phyloP scores from a whole-genome alignment of 2,113 vertebrate species.

The Noturus placidus region DNA sequence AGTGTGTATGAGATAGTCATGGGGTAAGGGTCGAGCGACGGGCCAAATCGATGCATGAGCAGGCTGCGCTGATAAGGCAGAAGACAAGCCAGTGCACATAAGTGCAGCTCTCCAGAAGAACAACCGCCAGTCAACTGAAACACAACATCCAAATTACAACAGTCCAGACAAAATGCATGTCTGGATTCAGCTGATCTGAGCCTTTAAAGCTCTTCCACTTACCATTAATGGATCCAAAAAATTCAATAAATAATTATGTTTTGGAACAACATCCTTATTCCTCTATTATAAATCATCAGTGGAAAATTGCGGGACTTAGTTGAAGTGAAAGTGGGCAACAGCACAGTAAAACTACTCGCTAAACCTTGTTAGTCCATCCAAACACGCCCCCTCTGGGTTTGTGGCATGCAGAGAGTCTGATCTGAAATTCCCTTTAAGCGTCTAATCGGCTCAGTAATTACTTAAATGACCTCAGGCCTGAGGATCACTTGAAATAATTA shows the following conservation, averaged over 20 bases:
- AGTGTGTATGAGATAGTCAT: slow-evolving; percentile 45
- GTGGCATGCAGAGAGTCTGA: slow-evolving; percentile 45
- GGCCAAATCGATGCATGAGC: slow-evolving; percentile 42
- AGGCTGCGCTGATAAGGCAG: slow-evolving; percentile 35
- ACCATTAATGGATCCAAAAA: slow-evolving; percentile 6
- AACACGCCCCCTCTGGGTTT: slow-evolving; percentile 48
- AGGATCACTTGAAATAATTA: slow-evolving; percentile 60
- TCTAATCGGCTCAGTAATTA: slow-evolving; percentile 63
- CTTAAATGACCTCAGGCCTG: slow-evolving; percentile 59
- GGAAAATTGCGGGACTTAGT: slow-evolving; percentile 25
- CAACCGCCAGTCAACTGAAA: slow-evolving; percentile 22
- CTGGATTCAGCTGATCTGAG: slow-evolving; percentile 22
- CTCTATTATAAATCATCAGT: slow-evolving; percentile 9
- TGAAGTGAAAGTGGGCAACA: slow-evolving; percentile 28
- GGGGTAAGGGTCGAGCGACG: slow-evolving; percentile 25
- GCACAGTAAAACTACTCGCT: slow-evolving; percentile 23
- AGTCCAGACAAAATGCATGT: not conserved
- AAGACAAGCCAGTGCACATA: slow-evolving; percentile 27
- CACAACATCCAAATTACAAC: slow-evolving; percentile 29
- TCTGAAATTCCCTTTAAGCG: slow-evolving; percentile 59
- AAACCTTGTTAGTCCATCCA: slow-evolving; percentile 56
- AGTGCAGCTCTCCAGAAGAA: slow-evolving; percentile 33
- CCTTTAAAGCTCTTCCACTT: slow-evolving; percentile 34
- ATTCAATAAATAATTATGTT: slow-evolving; percentile 41
- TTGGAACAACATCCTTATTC: slow-evolving; percentile 20